These are phyloP conservation scores for Holcopasites calliopsidis DNA, from an alignment of 1,140 invertebrate genomes.

Conservation along the genomic window DNA sequence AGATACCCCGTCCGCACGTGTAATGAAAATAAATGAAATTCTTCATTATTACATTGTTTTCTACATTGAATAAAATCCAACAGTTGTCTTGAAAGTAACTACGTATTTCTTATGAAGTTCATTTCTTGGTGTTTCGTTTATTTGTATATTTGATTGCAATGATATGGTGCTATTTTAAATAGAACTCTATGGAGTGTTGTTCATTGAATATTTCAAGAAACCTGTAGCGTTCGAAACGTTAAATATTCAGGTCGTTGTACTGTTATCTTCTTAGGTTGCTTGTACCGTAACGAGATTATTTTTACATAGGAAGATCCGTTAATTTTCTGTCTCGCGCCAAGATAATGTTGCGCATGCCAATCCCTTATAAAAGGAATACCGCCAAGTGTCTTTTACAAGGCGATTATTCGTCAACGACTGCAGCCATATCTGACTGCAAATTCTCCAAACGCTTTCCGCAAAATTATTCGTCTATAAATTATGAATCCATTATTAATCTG, in stretches of 20 bases:
- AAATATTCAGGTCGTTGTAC: constrained; percentile 4
- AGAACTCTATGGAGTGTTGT: not conserved
- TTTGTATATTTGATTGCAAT: no score
- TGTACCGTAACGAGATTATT: constrained; percentile 15
- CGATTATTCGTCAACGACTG: not conserved
- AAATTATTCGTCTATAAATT: no score
- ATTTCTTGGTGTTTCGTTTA: no score
- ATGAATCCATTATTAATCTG: no score
- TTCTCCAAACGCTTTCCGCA: not conserved
- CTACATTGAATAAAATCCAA: not conserved
- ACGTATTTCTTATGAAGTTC: no score
- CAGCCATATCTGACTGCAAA: not conserved
- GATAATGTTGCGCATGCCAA: not conserved
- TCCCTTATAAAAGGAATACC: not conserved
- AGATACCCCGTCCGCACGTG: not conserved
- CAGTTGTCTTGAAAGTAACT: not conserved
- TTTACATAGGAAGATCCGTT: not conserved
- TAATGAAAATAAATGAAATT: constrained; percentile 6
- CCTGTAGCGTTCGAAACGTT: not conserved
- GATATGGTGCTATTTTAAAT: not conserved
- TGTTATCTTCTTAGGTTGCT: constrained; percentile 9
- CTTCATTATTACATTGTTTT: not conserved
- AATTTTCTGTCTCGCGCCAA: not conserved
- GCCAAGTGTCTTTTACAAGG: not conserved
- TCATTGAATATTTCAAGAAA: not conserved